Evolutionary conservation across 2,888 invertebrate species (phyloP).

Genomic region (Spodoptera picta): DNA sequence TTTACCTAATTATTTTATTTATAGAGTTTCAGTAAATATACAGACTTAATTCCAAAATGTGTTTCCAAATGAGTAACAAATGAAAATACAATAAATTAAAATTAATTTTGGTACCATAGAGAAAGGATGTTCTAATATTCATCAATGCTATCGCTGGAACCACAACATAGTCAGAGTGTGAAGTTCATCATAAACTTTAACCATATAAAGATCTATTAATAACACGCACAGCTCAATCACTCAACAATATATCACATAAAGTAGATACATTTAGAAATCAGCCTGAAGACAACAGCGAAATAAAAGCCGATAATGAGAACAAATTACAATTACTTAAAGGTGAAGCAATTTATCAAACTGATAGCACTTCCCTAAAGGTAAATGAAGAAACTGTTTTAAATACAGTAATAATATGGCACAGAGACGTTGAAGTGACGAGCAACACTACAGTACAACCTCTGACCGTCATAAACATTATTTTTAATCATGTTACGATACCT

Average conservation of each 20-base stretch:
- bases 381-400: constrained; percentile 35
- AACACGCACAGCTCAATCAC: background rate
- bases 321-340: constrained; percentile 4
- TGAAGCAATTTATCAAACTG: constrained; percentile 27
- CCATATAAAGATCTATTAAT: no score
- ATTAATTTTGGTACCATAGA: no score
- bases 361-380: constrained; percentile 35
- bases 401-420: constrained; percentile 22
- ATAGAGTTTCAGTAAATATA: no score
- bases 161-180: no score
- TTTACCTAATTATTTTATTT: no score
- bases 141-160: no score
- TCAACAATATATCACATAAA: background rate
- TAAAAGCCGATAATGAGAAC: background rate
- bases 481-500: constrained; percentile 15
- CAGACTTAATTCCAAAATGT: no score
- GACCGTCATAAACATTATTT: constrained; percentile 31
- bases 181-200: no score
- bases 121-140: no score
- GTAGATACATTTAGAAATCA: background rate
- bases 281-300: background rate
- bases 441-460: constrained; percentile 28
- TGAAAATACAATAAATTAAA: no score
- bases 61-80: no score
- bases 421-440: constrained; percentile 20